Base-by-base conservation (phyloP, 2,888 invertebrate species). In the Aporophyla lueneburgensis region DNA sequence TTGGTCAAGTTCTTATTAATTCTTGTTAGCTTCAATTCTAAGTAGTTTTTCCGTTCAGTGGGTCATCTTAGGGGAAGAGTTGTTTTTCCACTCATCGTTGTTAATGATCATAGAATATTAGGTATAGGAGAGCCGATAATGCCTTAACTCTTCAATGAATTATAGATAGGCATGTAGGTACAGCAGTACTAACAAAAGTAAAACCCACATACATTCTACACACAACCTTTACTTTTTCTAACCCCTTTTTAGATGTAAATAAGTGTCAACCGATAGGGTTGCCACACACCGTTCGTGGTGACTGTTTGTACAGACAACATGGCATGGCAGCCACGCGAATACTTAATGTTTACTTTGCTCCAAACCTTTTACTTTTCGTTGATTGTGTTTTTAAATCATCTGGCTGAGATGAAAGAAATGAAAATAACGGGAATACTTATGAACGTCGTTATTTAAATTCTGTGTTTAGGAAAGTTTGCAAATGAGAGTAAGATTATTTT, bases 321-420 rank as follows among this genome's bases (percentile, higher is more conserved):
- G 75, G 79, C 90, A 93, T 72, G 75, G 79, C 61, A 72, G 76
- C 78, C 66, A 73, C 81, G 78, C 59, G 77, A 76, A 74, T 68
- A n/a, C n/a, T n/a, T n/a, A 74, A 84, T 91, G 87, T 91, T 91
- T 89, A 88, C 81, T 71, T 83, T 84, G 65, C 68, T 77, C 78
- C 58, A 83, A 86, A 88, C 87, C 89, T 89, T 91, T 92, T 89
- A 91, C 89, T 91, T 91, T 89, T 90, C 88, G 91, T 91, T 92
- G 91, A 93, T 93, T 94, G 89, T 93, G 90, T 94, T 93, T 91
- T 90, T 89, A 91, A 91, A 91, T 89, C 88, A 93, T 93, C 91
- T 89, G 83, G 85, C 83, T 87, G 81, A 84, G 78, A 88, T 86
- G 78, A 85, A 81, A 87, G 84, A 80, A 88, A 83, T 46, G 73